Evolutionary conservation across 2,797 vertebrate genomes (phyloP).

Genomic region (Nyctalus aviator): DNA sequence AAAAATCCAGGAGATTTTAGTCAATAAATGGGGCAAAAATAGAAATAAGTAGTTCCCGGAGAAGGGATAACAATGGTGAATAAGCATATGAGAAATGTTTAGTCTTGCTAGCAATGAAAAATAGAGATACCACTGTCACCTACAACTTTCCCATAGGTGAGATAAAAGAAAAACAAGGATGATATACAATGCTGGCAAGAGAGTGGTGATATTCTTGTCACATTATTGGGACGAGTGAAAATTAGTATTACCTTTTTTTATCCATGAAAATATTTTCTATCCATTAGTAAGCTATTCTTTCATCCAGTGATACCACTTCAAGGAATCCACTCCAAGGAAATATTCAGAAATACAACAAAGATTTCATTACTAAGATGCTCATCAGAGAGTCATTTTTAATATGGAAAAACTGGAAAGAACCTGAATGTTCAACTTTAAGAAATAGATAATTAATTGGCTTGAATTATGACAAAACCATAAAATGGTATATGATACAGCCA

Average conservation of each 20-base stretch:
- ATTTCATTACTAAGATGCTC: constrained; percentile 51
- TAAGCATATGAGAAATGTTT: constrained; percentile 41
- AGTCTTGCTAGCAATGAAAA: not conserved
- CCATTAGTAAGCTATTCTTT: constrained; percentile 23
- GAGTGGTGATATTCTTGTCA: not conserved
- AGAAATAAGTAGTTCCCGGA: not conserved
- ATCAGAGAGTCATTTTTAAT: constrained; percentile 58
- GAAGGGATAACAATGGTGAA: not conserved
- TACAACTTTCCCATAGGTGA: not conserved
- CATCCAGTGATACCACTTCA: not conserved
- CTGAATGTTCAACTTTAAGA: constrained; percentile 45
- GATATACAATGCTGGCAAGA: not conserved
- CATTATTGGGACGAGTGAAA: not conserved
- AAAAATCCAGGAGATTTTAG: constrained; percentile 24
- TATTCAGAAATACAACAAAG: constrained; percentile 47
- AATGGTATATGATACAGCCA: not conserved
- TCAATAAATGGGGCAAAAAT: constrained; percentile 34
- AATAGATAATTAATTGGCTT: constrained; percentile 13
- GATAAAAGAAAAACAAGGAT: not conserved
- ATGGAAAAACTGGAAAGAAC: constrained; percentile 34
- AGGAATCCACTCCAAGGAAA: constrained; percentile 3
- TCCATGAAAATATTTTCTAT: constrained; percentile 32
- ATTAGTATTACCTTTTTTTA: not conserved
- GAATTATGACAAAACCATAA: constrained; percentile 39
- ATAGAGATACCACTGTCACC: not conserved